Evolutionary conservation across 2,888 invertebrate genomes (phyloP), one percentile per base, ranked within the genome.

Genomic region (Cryptus armator): DNA sequence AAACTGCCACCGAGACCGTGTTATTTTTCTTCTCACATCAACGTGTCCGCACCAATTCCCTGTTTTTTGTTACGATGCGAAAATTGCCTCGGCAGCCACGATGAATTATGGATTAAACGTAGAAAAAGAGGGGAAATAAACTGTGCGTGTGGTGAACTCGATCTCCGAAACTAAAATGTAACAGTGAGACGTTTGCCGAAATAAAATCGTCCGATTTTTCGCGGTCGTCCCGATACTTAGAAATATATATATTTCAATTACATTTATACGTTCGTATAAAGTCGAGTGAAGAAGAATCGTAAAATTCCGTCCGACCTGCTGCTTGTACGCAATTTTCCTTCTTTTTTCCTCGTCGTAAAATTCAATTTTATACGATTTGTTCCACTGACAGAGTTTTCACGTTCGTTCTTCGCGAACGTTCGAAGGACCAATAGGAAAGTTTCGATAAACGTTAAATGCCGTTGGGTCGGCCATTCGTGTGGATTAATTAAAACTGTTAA

Each of bases 401-500:
- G 37, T 29, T 9, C 19, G 16, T 19, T 72, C 68, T 44, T 64
- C 62, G 37, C 51, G 37, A 14, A 10, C 24, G 75, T 48, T 51
- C 46, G 29, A 62, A 7, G 56, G 43, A 53, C 44, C 46, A 79
- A 64, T 66, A 46, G 62, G 51, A 53, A 70, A 79, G 71, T 79
- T 79, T 71, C 46, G 75, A 75, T 83, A 71, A 66, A 75, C 79
- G 75, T 53, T 75, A 64, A 70, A 75, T 70, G 64, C 32, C 66
- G 75, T 75, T 44, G 66, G 10, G 56, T 48, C 12, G 44, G 46
- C 53, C 7, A 14, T 74, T 79, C 75, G 37, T 70, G 75, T 59
- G 19, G 70, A 32, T 71, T 70, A 70, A 83, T 79, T 70, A 71
- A 83, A 71, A 62, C 56, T 56, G 46, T 83, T 43, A 83, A 75